Conservation (phyloP, 1,140 invertebrate species). For the Pentalonia nigronervosa region DNA sequence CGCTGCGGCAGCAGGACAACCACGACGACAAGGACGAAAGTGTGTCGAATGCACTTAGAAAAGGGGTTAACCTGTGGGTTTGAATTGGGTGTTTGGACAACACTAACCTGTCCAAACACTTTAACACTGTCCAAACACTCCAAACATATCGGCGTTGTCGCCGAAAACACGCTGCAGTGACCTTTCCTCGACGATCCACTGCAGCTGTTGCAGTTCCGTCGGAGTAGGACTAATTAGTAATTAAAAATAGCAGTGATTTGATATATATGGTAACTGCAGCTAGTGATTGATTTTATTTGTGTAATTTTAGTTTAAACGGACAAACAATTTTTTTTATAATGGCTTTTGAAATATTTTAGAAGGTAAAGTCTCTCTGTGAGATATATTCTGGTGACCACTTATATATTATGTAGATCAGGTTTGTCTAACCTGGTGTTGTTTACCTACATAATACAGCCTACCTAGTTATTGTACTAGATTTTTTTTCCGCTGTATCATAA, state of each 20-base stretch:
- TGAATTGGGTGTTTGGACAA: not conserved
- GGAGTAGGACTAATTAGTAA: not conserved
- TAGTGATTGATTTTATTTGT: not conserved
- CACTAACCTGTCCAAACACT: not conserved
- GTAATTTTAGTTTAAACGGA: not conserved
- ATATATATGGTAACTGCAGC: not conserved
- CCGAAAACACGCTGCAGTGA: not conserved
- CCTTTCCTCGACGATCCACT: not conserved
- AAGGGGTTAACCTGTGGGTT: not conserved
- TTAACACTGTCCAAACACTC: not conserved
- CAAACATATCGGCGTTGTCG: not conserved
- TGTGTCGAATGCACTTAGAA: conserved; percentile 15
- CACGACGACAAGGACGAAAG: not conserved
- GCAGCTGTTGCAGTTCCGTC: not conserved
- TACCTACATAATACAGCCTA: not conserved
- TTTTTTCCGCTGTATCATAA: not conserved
- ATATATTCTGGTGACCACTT: too few relatives aligned
- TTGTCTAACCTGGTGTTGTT: not conserved
- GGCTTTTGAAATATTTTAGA: not conserved
- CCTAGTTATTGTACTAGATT: not conserved
- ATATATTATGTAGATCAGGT: not conserved
- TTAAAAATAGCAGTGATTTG: not conserved
- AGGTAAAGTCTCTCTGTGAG: not conserved
- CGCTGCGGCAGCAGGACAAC: not conserved
- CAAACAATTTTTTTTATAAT: not conserved